Conservation (phyloP, 2,888 invertebrate species). For the Agriopis marginaria region DNA sequence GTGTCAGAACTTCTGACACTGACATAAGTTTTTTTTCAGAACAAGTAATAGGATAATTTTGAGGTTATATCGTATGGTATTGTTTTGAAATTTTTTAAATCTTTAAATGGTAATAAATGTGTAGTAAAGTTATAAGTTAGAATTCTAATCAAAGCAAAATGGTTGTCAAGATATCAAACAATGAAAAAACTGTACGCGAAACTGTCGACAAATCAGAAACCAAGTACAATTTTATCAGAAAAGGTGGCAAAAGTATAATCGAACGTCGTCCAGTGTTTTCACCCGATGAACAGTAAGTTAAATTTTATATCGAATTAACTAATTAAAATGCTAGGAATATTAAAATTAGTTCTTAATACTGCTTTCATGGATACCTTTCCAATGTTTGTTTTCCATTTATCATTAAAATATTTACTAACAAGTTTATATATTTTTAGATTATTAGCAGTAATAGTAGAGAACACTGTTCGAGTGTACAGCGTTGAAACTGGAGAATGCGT, state of each 20-base stretch:
- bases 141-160: constrained; percentile 51
- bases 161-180: constrained; percentile 59
- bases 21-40: no score
- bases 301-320: neutral
- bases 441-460: constrained; percentile 76
- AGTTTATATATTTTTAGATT: constrained; percentile 62
- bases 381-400: neutral
- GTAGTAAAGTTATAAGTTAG: neutral
- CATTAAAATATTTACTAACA: constrained; percentile 4
- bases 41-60: constrained; percentile 24
- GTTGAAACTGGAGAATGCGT: constrained; percentile 77
- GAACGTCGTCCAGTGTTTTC: constrained; percentile 78
- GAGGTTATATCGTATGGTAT: constrained; percentile 63
- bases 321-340: neutral
- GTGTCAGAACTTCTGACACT: no score
- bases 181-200: constrained; percentile 39
- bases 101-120: neutral
- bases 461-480: constrained; percentile 76
- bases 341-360: neutral
- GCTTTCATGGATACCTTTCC: no score
- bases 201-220: constrained; percentile 37
- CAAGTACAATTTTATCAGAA: constrained; percentile 73
- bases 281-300: constrained; percentile 80
- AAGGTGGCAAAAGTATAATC: constrained; percentile 81
- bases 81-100: constrained; percentile 13